Conservation (phyloP, 2,113 vertebrate genomes). For the Chunga burmeisteri region DNA sequence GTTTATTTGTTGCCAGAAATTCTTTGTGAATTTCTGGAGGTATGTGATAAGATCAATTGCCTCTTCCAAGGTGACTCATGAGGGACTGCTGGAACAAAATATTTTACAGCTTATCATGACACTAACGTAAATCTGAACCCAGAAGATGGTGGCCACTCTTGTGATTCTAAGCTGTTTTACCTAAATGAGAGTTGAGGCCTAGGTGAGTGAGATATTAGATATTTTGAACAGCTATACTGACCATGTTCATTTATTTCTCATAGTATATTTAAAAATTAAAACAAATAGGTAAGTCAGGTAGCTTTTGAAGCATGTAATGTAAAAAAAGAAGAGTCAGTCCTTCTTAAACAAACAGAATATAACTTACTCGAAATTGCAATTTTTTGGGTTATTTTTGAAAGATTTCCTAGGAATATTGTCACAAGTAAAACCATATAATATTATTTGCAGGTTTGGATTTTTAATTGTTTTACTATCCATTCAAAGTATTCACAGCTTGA, state of each 20-base stretch:
- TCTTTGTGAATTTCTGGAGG: neutral
- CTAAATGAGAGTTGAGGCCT: neutral
- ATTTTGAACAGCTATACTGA: neutral
- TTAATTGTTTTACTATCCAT: neutral
- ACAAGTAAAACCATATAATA: neutral
- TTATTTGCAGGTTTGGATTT: neutral
- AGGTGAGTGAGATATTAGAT: neutral
- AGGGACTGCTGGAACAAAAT: neutral
- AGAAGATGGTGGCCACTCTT: neutral
- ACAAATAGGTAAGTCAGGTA: neutral
- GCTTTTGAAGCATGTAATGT: neutral
- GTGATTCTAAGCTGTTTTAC: neutral
- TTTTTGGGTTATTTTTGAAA: neutral
- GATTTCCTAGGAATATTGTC: neutral
- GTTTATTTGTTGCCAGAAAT: neutral
- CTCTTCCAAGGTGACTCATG: neutral
- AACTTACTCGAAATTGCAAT: neutral
- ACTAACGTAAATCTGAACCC: neutral
- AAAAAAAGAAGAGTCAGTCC: neutral
- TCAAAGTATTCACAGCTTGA: neutral
- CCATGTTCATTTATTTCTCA: neutral
- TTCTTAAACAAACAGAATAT: neutral
- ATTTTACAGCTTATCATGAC: neutral
- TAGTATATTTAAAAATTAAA: neutral
- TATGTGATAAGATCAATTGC: neutral